Base-by-base conservation (phyloP, 2,113 vertebrate genomes). In the cattle (Bos taurus) region DNA sequence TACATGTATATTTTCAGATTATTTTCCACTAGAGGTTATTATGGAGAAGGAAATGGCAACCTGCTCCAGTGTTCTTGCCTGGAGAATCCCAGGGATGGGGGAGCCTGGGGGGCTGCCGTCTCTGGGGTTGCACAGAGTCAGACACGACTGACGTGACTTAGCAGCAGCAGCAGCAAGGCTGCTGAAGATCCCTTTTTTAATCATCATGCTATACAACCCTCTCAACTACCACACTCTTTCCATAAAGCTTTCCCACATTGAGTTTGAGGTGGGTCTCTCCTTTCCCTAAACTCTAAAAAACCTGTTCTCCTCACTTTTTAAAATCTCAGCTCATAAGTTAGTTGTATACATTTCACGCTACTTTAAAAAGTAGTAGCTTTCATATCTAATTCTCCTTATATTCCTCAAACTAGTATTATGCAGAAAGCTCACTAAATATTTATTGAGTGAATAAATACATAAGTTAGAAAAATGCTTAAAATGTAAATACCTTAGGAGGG, bases 401-500 rank as follows among this genome's bases (percentile, higher is more conserved):
- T 59, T 84, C 83, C 71, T 94, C 88, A 89, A 94, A 89, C 57
- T 88, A 95, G 48, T 28, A 48, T 80, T 77, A 28, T 30, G 23
- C 12, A 95, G 33, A 85, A 89, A 56, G 30, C 52, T 64, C 33
- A 86, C 81, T 59, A 85, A 85, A 50, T 95, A 95, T 77, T 62
- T 81, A 67, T 23, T 82, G 7, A 36, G 59, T 86, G 52, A 89
- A 93, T 64, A 60, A 88, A 88, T 77, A 84, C 19, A 81, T 46
- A 88, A 74, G 89, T 94, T 46, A 94, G 77, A 89, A 97, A 95
- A 86, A 80, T 86, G 50, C 46, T 62, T 94, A 83, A 95, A 94
- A 95, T 92, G 52, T 86, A 92, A 93, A 92, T 43, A 80, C 52
- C 19, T 92, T 74, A 40, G 48, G 16, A 94, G 10, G 19, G 21